Base-by-base conservation (phyloP, 2,888 invertebrate genomes). In the Dorcus parallelipipedus region DNA sequence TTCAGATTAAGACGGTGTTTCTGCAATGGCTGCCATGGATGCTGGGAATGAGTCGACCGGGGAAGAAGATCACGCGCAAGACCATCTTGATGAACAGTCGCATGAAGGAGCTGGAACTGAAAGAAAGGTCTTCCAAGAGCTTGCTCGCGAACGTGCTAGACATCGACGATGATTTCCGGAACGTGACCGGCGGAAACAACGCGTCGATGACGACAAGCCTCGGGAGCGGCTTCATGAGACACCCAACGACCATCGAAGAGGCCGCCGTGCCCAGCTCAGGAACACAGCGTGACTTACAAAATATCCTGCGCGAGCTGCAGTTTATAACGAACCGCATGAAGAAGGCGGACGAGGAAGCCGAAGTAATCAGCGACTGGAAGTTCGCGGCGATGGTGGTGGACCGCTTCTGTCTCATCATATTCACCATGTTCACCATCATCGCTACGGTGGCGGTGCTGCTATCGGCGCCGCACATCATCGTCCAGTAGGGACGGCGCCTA, bases 311-410 rank as follows among this genome's bases (percentile, higher is more conserved):
- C 69, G 97, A 97, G 82, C 83, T 97, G 69, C 93, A 93, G 81
- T 95, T 95, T 82, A 95, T 97, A 76, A 97, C 97, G 42, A 87
- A 89, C 69, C 88, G 95, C 72, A 93, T 97, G 91, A 90, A 91
- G 78, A 93, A 95, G 78, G 91, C 95, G 56, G 97, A 97, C 75
- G 93, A 95, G 72, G 94, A 95, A 75, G 90, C 91, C 58, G 95
- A 96, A 77, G 84, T 93, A 67, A 94, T 94, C 71, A 94, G 91
- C 80, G 97, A 97, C 79, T 97, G 97, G 97, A 96, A 95, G 79
- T 97, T 97, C 78, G 97, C 97, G 58, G 97, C 96, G 67, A 95
- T 97, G 94, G 97, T 97, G 77, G 95, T 97, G 77, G 97, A 97
- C 83, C 89, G 91, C 83, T 90, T 96, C 82, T 97, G 97, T 82